Conservation (phyloP, 1,140 invertebrate genomes). For the Pseudomyrmex flavicornis region DNA sequence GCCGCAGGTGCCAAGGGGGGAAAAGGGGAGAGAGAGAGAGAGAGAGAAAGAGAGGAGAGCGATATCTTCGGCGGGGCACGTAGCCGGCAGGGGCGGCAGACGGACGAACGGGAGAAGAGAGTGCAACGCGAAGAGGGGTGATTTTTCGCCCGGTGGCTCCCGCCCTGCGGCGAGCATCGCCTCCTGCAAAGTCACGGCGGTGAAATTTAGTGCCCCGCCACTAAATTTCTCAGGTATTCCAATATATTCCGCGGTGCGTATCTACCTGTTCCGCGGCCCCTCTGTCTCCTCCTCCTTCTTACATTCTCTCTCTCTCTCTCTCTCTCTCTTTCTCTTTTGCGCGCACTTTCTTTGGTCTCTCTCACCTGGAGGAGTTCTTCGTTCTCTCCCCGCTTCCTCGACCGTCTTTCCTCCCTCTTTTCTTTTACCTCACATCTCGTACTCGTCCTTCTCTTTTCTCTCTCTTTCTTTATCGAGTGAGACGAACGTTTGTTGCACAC, state of each 20-base stretch:
- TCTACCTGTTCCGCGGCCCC: conserved; percentile 81
- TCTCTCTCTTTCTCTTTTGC: background rate
- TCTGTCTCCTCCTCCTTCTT: conserved; percentile 30
- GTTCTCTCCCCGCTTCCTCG: conserved; percentile 35
- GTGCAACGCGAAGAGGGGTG: background rate
- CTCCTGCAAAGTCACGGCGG: conserved; percentile 80
- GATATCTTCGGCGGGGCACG: conserved; percentile 54
- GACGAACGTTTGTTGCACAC: conserved; percentile 78
- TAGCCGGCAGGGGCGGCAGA: conserved; percentile 12
- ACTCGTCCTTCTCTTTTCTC: conserved; percentile 56
- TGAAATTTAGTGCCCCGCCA: conserved; percentile 81
- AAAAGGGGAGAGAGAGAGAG: no score
- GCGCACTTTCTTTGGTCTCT: background rate
- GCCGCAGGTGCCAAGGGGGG: conserved; percentile 53
- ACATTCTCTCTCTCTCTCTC: background rate
- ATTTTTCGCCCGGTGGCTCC: conserved; percentile 77
- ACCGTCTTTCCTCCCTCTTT: conserved; percentile 19
- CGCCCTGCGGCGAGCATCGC: conserved; percentile 71
- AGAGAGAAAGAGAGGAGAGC: background rate
- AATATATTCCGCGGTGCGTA: conserved; percentile 84
- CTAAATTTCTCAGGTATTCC: conserved; percentile 85
- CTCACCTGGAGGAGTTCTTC: background rate
- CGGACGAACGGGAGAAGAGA: no score
- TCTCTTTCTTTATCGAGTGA: conserved; percentile 42
- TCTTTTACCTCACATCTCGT: conserved; percentile 45